Conservation (phyloP, 2,113 vertebrate species). For the Cairina moschata region DNA sequence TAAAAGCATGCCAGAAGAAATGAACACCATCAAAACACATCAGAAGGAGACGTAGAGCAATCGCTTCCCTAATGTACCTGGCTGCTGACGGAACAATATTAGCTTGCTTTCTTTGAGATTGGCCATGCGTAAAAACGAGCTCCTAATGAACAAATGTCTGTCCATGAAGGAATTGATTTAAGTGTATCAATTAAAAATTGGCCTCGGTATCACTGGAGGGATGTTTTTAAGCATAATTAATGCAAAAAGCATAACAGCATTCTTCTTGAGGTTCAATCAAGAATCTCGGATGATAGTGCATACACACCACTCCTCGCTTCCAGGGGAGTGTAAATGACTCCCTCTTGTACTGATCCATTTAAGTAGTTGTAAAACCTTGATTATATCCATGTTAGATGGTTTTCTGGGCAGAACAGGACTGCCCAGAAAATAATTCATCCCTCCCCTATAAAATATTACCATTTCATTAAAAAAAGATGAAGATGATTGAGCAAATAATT, state of each 20-base stretch:
- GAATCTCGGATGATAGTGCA: neutral
- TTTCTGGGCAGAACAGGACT: neutral
- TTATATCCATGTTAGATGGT: neutral
- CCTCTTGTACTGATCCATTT: neutral
- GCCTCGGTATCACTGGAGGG: neutral
- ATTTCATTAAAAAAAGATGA: slow-evolving; percentile 11
- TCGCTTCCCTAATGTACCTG: slow-evolving; percentile 36
- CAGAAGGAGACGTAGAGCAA: neutral
- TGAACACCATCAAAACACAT: slow-evolving; percentile 44
- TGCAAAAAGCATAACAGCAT: slow-evolving; percentile 13
- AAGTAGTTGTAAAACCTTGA: slow-evolving; percentile 12
- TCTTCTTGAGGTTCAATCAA: neutral
- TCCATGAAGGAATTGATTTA: slow-evolving; percentile 53
- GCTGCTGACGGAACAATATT: slow-evolving; percentile 20
- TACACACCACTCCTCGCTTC: neutral
- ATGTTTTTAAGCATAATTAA: slow-evolving; percentile 42
- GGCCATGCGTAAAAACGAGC: neutral
- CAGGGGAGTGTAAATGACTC: neutral
- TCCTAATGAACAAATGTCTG: slow-evolving; percentile 24
- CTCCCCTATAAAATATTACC: neutral
- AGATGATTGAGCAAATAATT: slow-evolving; percentile 14
- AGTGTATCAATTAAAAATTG: slow-evolving; percentile 57
- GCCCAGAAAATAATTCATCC: neutral
- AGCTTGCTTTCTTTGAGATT: neutral
- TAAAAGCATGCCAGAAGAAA: slow-evolving; percentile 69